Conservation (phyloP, 2,888 invertebrate genomes). For the Cheilosia soror region DNA sequence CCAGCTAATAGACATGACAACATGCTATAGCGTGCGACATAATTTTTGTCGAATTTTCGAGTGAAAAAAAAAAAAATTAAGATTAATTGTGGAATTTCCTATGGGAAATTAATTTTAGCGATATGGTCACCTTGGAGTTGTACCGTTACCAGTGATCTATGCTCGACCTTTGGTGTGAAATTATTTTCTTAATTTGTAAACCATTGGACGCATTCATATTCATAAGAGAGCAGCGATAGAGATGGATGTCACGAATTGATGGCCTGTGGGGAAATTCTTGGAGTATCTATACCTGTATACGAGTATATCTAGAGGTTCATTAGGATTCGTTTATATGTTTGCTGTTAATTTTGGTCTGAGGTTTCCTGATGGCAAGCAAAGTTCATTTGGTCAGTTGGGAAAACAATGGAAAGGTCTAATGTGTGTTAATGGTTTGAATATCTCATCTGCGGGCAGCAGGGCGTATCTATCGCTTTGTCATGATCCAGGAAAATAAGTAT, state of each 20-base stretch:
- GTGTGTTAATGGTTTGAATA: conserved; percentile 25
- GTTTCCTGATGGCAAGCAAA: background rate
- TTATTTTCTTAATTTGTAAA: conserved; percentile 29
- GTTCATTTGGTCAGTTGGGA: conserved; percentile 8
- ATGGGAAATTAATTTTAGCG: background rate
- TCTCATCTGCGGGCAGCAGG: background rate
- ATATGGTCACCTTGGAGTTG: background rate
- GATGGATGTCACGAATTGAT: conserved; percentile 25
- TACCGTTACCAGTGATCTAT: background rate
- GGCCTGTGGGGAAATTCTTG: background rate
- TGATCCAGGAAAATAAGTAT: too few species aligned
- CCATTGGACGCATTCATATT: conserved; percentile 39
- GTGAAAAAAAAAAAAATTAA: background rate
- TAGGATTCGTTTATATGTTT: conserved; percentile 39
- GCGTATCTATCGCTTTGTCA: background rate
- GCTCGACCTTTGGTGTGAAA: conserved; percentile 14
- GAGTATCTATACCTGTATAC: conserved; percentile 2
- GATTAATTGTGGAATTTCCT: conserved; percentile 1
- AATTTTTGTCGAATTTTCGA: background rate
- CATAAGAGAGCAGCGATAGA: conserved; percentile 21
- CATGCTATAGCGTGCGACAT: background rate
- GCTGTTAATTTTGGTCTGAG: conserved; percentile 27
- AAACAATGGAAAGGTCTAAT: conserved; percentile 3
- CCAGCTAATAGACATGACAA: background rate
- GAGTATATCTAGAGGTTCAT: conserved; percentile 24